Evolutionary conservation across 30 jellyfish, hydroid and myxozoan species (phyloP), one percentile per base, ranked within the genome.

Genomic region (Mastigias papua): DNA sequence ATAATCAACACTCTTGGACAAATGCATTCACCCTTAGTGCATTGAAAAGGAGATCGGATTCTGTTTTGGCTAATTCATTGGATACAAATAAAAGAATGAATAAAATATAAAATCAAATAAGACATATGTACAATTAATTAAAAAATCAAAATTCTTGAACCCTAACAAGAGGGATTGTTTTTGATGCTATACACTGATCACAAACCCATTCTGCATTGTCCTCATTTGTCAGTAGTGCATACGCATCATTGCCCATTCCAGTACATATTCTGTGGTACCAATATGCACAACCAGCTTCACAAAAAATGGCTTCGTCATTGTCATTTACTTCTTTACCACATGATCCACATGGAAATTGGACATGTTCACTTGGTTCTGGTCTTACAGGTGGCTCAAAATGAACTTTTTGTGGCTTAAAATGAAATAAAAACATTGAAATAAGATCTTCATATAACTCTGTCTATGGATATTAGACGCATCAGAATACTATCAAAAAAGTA

Each of bases 171-270:
- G 97, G 97, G 1, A 94, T 86, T 2, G 94, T 69, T 54, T 86
- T 94, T 15, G 97, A 51, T 15, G 97, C 98, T 34, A 95, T 95
- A 72, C 99, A 95, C 60, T 95, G 93, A 34, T 95, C 99, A 81
- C 99, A 95, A 21, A 95, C 98, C 99, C 99, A 95, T 64, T 95
- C 99, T 20, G 99, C 99, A 86, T 95, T 86, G 90, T 95, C 99
- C 73, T 95, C 97, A 62, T 95, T 90, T 20, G 99, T 95, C 37
- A 95, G 83, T 80, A 95, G 42, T 0, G 90, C 95, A 76, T 95
- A 95, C 0, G 99, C 98, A 58, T 91, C 92, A 76, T 82, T 89
- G 0, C 98, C 95, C 97, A 95, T 95, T 26, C 99, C 99, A 2
- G 98, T 84, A 78, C 99, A 95, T 31, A 64, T 81, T 27, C 98